Conservation (phyloP, 2,113 vertebrate genomes). For the Osmerus mordax region DNA sequence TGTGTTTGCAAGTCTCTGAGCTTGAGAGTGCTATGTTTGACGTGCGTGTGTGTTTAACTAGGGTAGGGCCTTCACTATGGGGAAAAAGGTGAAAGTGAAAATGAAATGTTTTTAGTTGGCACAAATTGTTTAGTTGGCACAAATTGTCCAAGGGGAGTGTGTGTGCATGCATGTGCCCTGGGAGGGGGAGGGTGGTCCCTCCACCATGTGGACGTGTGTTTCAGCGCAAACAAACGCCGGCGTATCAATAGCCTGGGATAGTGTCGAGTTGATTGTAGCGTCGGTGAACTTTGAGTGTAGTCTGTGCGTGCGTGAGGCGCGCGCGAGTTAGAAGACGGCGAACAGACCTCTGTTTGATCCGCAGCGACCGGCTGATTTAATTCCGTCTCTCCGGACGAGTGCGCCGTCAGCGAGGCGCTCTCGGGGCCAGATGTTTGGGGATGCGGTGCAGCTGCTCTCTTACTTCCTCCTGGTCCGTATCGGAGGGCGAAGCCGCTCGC, state of each 20-base stretch:
- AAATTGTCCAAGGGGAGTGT: too few species aligned
- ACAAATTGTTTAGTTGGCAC: background rate
- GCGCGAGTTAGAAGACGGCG: background rate
- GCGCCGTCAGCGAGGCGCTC: too few species aligned
- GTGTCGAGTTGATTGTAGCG: background rate
- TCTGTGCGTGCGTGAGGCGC: background rate
- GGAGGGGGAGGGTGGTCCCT: background rate
- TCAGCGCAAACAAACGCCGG: background rate
- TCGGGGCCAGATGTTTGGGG: too few species aligned
- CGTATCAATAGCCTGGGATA: too few species aligned
- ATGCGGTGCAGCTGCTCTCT: too few species aligned
- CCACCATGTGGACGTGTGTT: conserved; percentile 13
- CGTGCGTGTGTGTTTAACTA: conserved; percentile 21
- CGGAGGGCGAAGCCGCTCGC: too few species aligned
- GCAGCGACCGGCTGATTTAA: too few species aligned
- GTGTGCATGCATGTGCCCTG: background rate
- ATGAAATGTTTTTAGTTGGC: background rate
- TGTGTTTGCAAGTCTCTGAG: conserved; percentile 7
- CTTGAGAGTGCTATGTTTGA: background rate
- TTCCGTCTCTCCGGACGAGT: too few species aligned
- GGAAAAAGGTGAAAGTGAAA: too few species aligned
- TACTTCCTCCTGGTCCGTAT: too few species aligned
- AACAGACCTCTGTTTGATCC: too few species aligned
- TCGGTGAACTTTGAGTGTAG: background rate
- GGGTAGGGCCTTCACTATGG: conserved; percentile 10